These are phyloP conservation scores for Operophtera brumata DNA, from an alignment of 2,888 invertebrate species.

Conservation along the genomic window DNA sequence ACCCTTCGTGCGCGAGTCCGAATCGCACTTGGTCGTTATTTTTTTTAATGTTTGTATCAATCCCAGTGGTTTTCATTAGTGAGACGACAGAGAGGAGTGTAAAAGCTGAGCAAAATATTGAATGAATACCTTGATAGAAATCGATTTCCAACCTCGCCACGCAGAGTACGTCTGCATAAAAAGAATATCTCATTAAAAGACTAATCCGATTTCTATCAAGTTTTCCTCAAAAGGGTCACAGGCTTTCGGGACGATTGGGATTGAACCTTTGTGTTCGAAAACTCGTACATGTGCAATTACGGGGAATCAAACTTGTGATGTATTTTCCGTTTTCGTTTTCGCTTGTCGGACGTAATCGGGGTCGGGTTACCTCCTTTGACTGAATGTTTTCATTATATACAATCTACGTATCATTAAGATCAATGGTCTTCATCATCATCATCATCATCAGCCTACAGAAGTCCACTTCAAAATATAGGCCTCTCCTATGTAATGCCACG, in stretches of 20 bases:
- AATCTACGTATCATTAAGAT: too few species aligned
- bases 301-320: conserved; percentile 46
- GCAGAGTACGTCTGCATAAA: conserved; percentile 24
- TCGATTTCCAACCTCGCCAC: conserved; percentile 23
- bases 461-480: too few species aligned
- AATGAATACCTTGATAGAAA: conserved; percentile 2
- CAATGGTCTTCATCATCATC: too few species aligned
- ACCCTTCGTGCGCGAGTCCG: too few species aligned
- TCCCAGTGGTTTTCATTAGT: too few species aligned
- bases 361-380: not conserved
- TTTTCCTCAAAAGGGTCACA: conserved; percentile 30
- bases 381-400: not conserved
- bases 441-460: too few species aligned
- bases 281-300: conserved; percentile 48
- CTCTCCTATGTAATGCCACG: too few species aligned
- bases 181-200: conserved; percentile 41
- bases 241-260: conserved; percentile 27
- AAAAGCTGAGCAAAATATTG: conserved; percentile 20
- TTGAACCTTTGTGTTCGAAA: conserved; percentile 37
- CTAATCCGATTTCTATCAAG: conserved; percentile 37
- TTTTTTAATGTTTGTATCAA: not conserved
- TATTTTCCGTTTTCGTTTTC: conserved; percentile 44
- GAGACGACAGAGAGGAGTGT: too few species aligned
- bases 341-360: conserved; percentile 16
- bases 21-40: too few species aligned